phyloP scores from a whole-genome alignment of 1,140 invertebrate species.

The Charaxes varanes region DNA sequence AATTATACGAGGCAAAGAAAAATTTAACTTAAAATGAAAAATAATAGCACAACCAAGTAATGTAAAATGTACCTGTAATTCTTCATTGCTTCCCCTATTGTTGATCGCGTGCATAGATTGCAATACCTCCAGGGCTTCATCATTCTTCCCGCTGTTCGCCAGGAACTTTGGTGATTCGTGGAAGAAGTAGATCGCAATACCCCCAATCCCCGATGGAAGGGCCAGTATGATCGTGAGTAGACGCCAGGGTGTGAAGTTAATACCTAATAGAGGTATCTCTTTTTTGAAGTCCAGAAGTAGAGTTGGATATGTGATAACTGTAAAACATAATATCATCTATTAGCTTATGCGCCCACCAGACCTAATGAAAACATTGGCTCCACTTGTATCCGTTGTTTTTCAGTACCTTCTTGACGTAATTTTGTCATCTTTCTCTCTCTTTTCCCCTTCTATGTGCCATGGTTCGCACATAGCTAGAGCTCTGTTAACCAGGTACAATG shows the following conservation, averaged over 20 bases:
- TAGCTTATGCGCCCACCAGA: too few relatives aligned
- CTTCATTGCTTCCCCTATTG: slow-evolving; percentile 30
- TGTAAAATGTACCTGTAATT: slow-evolving; percentile 37
- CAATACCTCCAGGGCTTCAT: slow-evolving; percentile 75
- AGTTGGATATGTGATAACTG: slow-evolving; percentile 61
- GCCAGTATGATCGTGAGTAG: slow-evolving; percentile 79
- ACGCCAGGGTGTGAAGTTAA: slow-evolving; percentile 78
- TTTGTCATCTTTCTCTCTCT: too few relatives aligned
- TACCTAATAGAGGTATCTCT: slow-evolving; percentile 41
- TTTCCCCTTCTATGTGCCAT: too few relatives aligned
- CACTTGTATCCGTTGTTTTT: neutral
- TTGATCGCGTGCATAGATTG: slow-evolving; percentile 74
- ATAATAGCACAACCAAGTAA: neutral
- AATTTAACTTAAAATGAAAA: neutral
- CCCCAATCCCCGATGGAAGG: slow-evolving; percentile 77
- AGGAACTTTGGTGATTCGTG: slow-evolving; percentile 84
- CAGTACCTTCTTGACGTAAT: too few relatives aligned
- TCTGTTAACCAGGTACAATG: too few relatives aligned
- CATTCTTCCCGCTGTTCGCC: slow-evolving; percentile 72
- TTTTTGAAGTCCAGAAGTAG: slow-evolving; percentile 54
- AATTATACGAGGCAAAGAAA: too few relatives aligned
- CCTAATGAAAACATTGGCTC: too few relatives aligned
- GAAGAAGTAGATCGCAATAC: slow-evolving; percentile 76
- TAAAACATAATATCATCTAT: too few relatives aligned
- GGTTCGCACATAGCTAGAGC: too few relatives aligned